phyloP scores from a whole-genome alignment of 2,113 vertebrate genomes.

The Erinaceus europaeus region DNA sequence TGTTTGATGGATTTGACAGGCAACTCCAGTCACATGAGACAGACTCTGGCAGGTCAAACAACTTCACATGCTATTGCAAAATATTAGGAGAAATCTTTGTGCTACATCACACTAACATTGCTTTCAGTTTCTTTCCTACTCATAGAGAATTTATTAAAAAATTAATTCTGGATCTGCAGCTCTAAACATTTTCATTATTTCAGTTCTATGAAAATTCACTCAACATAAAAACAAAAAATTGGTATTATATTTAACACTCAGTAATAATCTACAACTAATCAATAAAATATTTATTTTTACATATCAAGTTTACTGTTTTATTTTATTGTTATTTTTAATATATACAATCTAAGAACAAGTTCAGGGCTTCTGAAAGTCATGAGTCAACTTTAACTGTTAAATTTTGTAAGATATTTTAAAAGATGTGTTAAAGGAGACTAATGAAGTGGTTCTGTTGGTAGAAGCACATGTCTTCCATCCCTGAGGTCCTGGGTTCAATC shows the following conservation, averaged over 20 bases:
- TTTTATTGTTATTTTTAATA: neutral
- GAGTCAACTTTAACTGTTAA: neutral
- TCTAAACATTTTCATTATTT: neutral
- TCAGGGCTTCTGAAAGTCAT: neutral
- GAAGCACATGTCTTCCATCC: no score
- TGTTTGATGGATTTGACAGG: conserved; percentile 78
- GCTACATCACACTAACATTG: neutral
- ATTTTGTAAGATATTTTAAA: conserved; percentile 23
- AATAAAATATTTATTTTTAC: neutral
- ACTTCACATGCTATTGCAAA: conserved; percentile 34
- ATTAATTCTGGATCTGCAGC: neutral
- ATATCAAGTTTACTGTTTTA: neutral
- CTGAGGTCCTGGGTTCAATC: no score
- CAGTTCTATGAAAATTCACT: neutral
- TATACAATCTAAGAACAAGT: neutral
- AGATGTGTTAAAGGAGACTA: no score
- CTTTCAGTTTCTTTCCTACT: neutral
- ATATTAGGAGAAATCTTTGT: conserved; percentile 53
- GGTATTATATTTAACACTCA: neutral
- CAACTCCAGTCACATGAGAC: conserved; percentile 72
- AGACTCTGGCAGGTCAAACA: conserved; percentile 68
- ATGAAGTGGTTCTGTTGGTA: no score
- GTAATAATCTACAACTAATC: neutral
- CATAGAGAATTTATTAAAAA: neutral
- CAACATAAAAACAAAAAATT: neutral